phyloP scores from a whole-genome alignment of 2,888 invertebrate species.

The Rotaria magnacalcarata region DNA sequence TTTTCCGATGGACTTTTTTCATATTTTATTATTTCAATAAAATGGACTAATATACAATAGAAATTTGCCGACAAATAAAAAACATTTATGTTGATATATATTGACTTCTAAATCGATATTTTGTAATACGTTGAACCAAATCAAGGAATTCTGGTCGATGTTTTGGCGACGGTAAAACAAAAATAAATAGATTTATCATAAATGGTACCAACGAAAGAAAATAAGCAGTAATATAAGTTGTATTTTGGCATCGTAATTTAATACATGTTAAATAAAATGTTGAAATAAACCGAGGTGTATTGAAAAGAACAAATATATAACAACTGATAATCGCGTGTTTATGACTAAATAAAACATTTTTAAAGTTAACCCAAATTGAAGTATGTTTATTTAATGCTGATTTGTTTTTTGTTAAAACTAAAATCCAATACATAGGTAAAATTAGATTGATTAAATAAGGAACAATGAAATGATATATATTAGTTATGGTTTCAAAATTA shows the following conservation, averaged over 20 bases:
- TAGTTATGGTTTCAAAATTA: not conserved
- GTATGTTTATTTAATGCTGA: not conserved
- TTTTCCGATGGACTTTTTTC: too few relatives aligned
- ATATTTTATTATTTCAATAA: too few relatives aligned
- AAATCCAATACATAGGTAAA: not conserved
- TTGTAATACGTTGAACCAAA: not conserved
- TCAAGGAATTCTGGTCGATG: not conserved
- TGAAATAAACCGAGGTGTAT: not conserved
- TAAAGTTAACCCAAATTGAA: not conserved
- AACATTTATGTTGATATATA: not conserved
- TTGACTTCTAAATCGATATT: not conserved
- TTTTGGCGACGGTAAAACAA: slow-evolving; percentile 4
- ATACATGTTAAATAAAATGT: not conserved
- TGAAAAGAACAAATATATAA: not conserved
- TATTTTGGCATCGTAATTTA: not conserved
- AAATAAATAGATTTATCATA: not conserved
- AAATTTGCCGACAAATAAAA: not conserved
- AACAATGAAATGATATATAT: not conserved
- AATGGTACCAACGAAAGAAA: not conserved
- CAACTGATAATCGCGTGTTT: not conserved
- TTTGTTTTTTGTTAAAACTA: not conserved
- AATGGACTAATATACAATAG: too few relatives aligned
- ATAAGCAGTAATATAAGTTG: not conserved
- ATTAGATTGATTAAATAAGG: not conserved
- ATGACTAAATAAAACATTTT: not conserved